These are phyloP conservation scores for Ceratotherium simum DNA, from an alignment of 2,113 vertebrate genomes.

Conservation along the genomic window DNA sequence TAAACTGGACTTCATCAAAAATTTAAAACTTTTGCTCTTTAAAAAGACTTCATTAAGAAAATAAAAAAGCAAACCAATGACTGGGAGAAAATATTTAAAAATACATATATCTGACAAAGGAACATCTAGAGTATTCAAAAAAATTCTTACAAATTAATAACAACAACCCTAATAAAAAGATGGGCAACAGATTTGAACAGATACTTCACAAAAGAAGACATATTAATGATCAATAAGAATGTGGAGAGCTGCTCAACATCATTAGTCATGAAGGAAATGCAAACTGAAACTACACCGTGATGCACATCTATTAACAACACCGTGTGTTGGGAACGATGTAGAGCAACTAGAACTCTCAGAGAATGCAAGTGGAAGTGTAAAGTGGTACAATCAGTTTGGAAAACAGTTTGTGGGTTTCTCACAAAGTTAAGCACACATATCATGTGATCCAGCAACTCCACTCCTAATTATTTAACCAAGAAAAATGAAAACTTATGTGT, in stretches of 20 bases:
- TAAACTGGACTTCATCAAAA: neutral
- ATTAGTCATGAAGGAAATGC: neutral
- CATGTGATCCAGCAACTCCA: neutral
- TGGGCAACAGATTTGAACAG: neutral
- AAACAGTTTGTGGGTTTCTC: neutral
- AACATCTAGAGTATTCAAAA: neutral
- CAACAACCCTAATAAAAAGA: neutral
- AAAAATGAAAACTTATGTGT: neutral
- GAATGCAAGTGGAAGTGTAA: neutral
- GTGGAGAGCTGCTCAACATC: neutral
- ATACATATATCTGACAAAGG: neutral
- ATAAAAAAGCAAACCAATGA: neutral
- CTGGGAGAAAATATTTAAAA: neutral
- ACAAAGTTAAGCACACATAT: neutral
- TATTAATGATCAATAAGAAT: neutral
- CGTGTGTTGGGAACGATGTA: neutral
- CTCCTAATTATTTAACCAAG: neutral
- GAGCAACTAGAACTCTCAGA: neutral
- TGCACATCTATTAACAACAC: neutral
- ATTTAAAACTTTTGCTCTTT: neutral
- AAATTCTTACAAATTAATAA: neutral
- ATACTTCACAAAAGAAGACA: neutral
- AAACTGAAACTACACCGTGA: neutral
- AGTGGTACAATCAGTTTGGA: neutral
- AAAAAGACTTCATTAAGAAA: neutral